These are phyloP conservation scores for Allygus modestus DNA, from an alignment of 2,888 invertebrate genomes.

Conservation along the genomic window DNA sequence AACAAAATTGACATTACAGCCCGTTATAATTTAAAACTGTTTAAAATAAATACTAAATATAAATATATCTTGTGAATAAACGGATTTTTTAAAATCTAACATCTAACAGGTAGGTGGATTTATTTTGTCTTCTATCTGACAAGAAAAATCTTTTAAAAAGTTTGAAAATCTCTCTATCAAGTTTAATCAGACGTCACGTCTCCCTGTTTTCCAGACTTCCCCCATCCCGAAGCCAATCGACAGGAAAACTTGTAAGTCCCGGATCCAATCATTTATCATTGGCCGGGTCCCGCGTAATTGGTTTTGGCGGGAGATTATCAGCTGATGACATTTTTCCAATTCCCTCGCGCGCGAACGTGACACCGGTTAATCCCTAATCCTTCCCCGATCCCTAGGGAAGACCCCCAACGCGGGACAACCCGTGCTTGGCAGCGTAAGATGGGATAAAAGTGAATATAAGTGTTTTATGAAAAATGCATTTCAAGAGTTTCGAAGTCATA, in stretches of 20 bases:
- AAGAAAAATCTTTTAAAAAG: too few species aligned
- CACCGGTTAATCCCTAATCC: slow-evolving; percentile 51
- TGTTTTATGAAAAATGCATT: background rate
- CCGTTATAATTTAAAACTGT: too few species aligned
- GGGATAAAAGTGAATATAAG: background rate
- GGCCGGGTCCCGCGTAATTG: slow-evolving; percentile 40
- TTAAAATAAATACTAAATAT: too few species aligned
- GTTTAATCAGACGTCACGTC: slow-evolving; percentile 3
- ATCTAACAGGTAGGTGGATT: too few species aligned
- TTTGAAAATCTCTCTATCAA: too few species aligned
- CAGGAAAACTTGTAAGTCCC: slow-evolving; percentile 30
- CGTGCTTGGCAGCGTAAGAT: background rate
- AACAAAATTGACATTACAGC: too few species aligned
- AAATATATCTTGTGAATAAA: too few species aligned
- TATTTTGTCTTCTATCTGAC: too few species aligned
- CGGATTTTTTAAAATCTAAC: too few species aligned
- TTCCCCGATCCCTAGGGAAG: slow-evolving; percentile 12
- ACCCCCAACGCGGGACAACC: too few species aligned
- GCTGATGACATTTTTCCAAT: slow-evolving; percentile 60
- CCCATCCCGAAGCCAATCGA: slow-evolving; percentile 26
- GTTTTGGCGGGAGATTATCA: slow-evolving; percentile 59
- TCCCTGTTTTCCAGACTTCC: background rate
- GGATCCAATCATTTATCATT: slow-evolving; percentile 52
- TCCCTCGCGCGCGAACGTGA: slow-evolving; percentile 52
- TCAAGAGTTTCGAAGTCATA: too few species aligned